Percentiles rank a stretch among this genome's conserved stretches.
phyloP scores from a whole-genome alignment of 92 coral and sea anemone genomes.

The Umimayanthus kanabou region DNA sequence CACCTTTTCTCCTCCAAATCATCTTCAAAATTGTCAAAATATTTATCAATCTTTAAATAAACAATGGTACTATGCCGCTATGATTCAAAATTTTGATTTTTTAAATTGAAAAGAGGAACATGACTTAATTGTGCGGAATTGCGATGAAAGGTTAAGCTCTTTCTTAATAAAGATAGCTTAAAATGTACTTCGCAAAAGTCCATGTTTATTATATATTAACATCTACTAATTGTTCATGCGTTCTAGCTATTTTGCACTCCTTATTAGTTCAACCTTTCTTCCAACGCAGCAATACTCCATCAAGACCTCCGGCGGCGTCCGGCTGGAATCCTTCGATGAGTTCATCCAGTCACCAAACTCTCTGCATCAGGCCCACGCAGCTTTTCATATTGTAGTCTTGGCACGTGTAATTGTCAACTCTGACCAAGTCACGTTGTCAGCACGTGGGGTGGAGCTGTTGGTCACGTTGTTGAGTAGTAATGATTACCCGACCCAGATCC shows the following conservation, averaged over 20 bases:
- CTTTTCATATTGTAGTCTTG: conserved; percentile 92
- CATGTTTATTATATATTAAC: too few species aligned
- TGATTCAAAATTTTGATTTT: too few species aligned
- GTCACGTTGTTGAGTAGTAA: conserved; percentile 80
- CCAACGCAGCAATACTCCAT: conserved; percentile 80
- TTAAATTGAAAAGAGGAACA: too few species aligned
- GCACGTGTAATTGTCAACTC: conserved; percentile 93
- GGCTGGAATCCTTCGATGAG: conserved; percentile 85
- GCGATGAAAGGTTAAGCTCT: too few species aligned
- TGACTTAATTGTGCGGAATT: too few species aligned
- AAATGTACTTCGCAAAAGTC: too few species aligned
- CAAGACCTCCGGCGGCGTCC: conserved; percentile 88
- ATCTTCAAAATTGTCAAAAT: too few species aligned
- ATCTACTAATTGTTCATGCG: too few species aligned
- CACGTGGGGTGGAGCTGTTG: conserved; percentile 92
- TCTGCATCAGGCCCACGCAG: conserved; percentile 95
- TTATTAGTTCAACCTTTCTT: not conserved
- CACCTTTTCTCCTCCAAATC: too few species aligned
- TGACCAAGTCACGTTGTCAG: conserved; percentile 92
- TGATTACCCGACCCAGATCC: conserved; percentile 76
- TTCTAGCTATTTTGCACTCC: not conserved
- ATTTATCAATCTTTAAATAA: too few species aligned
- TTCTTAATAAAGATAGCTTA: too few species aligned
- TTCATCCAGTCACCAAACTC: conserved; percentile 73
- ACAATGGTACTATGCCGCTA: too few species aligned